Evolutionary conservation across 2,113 vertebrate species (phyloP).

Genomic region (Regulus satrapa): DNA sequence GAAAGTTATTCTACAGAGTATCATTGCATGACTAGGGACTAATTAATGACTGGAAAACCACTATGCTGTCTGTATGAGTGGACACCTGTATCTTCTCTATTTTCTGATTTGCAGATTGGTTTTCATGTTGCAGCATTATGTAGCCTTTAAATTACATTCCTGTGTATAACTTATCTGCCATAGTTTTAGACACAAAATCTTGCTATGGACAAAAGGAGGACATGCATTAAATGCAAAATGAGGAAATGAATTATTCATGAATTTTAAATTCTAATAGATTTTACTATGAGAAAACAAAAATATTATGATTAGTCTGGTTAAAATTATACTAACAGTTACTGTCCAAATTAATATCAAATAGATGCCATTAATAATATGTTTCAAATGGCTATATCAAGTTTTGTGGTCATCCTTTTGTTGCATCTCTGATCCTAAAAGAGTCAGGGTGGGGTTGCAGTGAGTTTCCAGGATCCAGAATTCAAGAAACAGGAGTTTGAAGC

Average conservation of each 20-base stretch:
- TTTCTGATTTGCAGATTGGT: background rate
- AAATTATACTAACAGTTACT: background rate
- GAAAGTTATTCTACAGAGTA: background rate
- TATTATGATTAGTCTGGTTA: background rate
- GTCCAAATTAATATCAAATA: background rate
- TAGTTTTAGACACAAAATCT: background rate
- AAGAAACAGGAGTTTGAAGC: background rate
- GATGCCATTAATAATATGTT: background rate
- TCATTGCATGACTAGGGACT: background rate
- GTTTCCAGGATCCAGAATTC: background rate
- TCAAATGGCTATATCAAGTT: background rate
- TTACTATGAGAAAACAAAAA: background rate
- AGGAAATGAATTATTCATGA: background rate
- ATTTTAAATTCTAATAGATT: background rate
- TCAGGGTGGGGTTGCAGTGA: background rate
- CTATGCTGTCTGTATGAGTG: background rate
- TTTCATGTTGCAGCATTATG: background rate
- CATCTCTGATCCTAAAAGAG: background rate
- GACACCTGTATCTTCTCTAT: background rate
- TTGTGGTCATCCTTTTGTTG: background rate
- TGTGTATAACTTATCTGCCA: background rate
- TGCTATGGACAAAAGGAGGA: background rate
- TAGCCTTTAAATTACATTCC: background rate
- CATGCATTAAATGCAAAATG: background rate
- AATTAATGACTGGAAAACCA: background rate